Conservation (phyloP, 1,140 invertebrate species). For the Dendroctonus valens region DNA sequence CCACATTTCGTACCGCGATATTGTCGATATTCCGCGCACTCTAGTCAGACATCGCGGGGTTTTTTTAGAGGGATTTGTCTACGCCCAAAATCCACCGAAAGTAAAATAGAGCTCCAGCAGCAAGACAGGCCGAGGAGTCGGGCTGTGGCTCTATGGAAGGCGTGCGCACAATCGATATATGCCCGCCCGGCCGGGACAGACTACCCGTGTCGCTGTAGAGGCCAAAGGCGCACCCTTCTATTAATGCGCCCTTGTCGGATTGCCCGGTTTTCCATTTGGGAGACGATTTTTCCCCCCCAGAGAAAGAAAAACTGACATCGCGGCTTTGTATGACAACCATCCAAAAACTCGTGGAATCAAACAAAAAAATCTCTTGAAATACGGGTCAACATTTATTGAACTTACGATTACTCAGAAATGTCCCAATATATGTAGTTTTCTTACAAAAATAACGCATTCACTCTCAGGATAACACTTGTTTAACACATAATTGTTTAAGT, state of each 20-base stretch:
- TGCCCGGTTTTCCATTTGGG: background rate
- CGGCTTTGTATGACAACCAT: too few relatives aligned
- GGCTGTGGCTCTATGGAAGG: conserved; percentile 12
- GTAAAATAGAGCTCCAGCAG: conserved; percentile 11
- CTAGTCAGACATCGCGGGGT: conserved; percentile 6
- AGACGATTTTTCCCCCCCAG: too few relatives aligned
- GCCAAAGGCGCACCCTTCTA: conserved; percentile 9
- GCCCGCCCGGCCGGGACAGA: conserved; percentile 14
- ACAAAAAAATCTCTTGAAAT: too few relatives aligned
- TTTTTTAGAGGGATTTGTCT: conserved; percentile 1
- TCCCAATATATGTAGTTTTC: too few relatives aligned
- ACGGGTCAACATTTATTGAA: too few relatives aligned
- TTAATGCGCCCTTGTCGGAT: background rate
- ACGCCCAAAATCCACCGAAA: conserved; percentile 12
- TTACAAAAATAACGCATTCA: too few relatives aligned
- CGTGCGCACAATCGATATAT: conserved; percentile 17
- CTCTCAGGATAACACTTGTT: too few relatives aligned
- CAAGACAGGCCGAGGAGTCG: background rate
- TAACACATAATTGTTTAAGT: too few relatives aligned
- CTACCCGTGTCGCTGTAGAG: conserved; percentile 3
- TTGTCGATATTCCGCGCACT: background rate
- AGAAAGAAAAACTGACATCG: too few relatives aligned
- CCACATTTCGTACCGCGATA: conserved; percentile 1
- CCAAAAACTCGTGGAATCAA: too few relatives aligned
- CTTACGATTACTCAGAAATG: too few relatives aligned